phyloP scores from a whole-genome alignment of 2,888 invertebrate species.

The Spialia ferax region DNA sequence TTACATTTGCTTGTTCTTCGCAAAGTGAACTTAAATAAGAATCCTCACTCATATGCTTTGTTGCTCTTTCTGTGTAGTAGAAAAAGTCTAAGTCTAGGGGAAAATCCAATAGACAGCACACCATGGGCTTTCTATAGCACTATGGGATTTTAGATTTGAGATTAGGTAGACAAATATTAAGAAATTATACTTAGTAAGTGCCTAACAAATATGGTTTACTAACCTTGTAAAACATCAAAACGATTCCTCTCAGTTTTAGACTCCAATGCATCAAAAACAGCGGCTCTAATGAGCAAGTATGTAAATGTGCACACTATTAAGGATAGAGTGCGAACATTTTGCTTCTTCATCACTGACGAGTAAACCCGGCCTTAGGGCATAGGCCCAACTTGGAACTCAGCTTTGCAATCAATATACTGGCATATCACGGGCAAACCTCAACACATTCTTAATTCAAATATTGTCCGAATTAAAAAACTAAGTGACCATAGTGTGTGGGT shows the following conservation, averaged over 20 bases:
- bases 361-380: constrained; percentile 72
- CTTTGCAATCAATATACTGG: constrained; percentile 33
- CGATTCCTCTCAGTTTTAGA: constrained; percentile 98
- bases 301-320: constrained; percentile 99
- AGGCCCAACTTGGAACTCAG: constrained; percentile 63
- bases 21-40: too few relatives aligned
- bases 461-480: constrained; percentile 49
- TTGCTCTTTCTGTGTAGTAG: too few relatives aligned
- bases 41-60: too few relatives aligned
- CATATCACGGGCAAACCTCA: constrained; percentile 16
- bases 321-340: constrained; percentile 99
- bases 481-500: constrained; percentile 64
- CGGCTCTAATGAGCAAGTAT: constrained; percentile 99
- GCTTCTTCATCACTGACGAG: constrained; percentile 97
- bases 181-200: too few relatives aligned
- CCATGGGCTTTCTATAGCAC: too few relatives aligned
- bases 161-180: too few relatives aligned
- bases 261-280: constrained; percentile 99
- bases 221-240: constrained; percentile 95
- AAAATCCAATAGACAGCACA: too few relatives aligned
- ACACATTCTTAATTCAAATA: constrained; percentile 4
- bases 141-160: too few relatives aligned
- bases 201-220: not conserved
- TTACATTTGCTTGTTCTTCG: too few relatives aligned
- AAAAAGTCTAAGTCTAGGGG: too few relatives aligned